phyloP scores from a whole-genome alignment of 2,797 vertebrate species.

The Chaetophractus vellerosus region DNA sequence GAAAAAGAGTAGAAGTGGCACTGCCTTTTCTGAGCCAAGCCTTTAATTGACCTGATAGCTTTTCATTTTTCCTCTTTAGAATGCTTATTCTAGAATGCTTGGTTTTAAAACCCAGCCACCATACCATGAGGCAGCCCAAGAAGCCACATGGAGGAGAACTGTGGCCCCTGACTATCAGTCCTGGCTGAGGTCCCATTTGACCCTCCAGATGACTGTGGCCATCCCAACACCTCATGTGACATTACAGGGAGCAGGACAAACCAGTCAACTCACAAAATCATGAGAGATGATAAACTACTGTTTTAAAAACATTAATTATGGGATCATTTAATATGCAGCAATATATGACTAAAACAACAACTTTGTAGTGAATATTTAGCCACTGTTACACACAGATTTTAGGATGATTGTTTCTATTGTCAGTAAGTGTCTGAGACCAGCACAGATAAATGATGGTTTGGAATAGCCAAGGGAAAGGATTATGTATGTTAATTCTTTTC shows the following conservation, averaged over 20 bases:
- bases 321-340: not conserved
- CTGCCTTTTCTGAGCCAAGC: not conserved
- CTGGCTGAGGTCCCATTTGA: not conserved
- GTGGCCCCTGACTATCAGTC: not conserved
- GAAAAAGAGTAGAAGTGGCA: not conserved
- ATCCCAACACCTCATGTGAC: not conserved
- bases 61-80: not conserved
- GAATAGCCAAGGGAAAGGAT: not conserved
- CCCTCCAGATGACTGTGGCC: not conserved
- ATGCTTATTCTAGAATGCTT: not conserved
- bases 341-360: not conserved
- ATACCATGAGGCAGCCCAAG: not conserved
- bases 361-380: not conserved
- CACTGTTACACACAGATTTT: not conserved
- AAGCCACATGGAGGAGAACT: fast-evolving
- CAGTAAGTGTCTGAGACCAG: not conserved
- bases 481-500: not conserved
- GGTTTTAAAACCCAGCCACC: not conserved
- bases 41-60: not conserved
- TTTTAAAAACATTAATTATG: not conserved
- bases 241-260: not conserved
- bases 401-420: not conserved
- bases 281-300: not conserved
- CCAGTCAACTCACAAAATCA: not conserved
- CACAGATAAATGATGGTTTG: not conserved